Conservation (phyloP, 2,113 vertebrate genomes). For the Phasianus colchicus region DNA sequence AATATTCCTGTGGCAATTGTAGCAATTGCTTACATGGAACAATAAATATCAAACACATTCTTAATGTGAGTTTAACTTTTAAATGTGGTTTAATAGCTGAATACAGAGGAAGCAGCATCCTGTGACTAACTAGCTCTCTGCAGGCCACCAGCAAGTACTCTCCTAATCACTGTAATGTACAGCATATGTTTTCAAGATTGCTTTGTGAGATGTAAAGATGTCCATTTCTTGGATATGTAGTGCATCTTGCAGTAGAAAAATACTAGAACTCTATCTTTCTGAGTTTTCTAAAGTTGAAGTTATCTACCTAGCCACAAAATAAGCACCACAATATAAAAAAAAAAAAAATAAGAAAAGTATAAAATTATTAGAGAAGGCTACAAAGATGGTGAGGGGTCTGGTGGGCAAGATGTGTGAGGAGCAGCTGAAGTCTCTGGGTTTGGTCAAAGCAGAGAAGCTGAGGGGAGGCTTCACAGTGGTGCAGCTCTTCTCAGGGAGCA, state of each 20-base stretch:
- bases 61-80: constrained; percentile 27
- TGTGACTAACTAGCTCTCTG: constrained; percentile 23
- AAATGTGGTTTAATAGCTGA: constrained; percentile 9
- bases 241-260: not conserved
- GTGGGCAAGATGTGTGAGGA: not conserved
- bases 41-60: constrained; percentile 34
- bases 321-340: not conserved
- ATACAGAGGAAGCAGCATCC: not conserved
- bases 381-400: not conserved
- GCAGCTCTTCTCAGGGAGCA: not conserved
- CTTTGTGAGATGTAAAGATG: not conserved
- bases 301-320: not conserved
- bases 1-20: not conserved
- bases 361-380: not conserved
- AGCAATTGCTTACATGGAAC: not conserved
- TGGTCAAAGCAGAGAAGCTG: not conserved
- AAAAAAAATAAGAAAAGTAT: not conserved
- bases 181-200: not conserved
- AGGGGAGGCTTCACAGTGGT: not conserved
- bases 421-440: not conserved
- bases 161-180: not conserved
- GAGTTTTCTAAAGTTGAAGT: not conserved
- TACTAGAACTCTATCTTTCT: not conserved
- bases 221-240: not conserved
- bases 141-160: not conserved